Evolutionary conservation across 2,797 vertebrate genomes (phyloP).

Genomic region (Cuculus canorus): DNA sequence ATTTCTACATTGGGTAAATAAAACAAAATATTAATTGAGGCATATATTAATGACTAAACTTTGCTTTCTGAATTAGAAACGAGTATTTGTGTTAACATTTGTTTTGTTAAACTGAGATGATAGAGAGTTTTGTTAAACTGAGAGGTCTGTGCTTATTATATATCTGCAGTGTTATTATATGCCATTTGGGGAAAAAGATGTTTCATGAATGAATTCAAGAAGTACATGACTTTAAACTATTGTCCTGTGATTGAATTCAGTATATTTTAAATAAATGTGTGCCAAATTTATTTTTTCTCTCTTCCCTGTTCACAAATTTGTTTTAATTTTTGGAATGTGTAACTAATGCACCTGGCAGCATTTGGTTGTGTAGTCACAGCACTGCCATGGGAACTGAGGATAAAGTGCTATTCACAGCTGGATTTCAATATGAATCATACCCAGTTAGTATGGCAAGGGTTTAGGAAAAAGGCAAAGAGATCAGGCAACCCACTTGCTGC

Average conservation of each 20-base stretch:
- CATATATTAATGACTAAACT: neutral
- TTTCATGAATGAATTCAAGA: neutral
- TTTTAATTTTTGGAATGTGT: constrained; percentile 36
- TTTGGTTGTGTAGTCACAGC: constrained; percentile 9
- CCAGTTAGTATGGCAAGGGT: neutral
- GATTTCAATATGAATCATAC: constrained; percentile 22
- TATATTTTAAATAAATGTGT: neutral
- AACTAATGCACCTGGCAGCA: constrained; percentile 27
- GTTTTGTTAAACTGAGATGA: neutral
- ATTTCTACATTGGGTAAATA: neutral
- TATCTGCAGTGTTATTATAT: neutral
- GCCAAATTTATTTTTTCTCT: neutral
- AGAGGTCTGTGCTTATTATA: neutral
- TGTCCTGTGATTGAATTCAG: neutral
- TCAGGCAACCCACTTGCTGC: neutral
- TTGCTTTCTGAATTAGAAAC: neutral
- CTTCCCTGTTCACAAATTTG: neutral
- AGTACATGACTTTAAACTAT: neutral
- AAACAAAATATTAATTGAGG: neutral
- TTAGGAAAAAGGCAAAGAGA: neutral
- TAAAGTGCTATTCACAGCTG: constrained; percentile 23
- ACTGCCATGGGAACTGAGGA: constrained; percentile 45
- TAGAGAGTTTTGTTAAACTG: neutral
- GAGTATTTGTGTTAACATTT: neutral
- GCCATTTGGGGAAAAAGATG: neutral